Conservation (phyloP, 2,888 invertebrate genomes). For the Loripinus fragilis region DNA sequence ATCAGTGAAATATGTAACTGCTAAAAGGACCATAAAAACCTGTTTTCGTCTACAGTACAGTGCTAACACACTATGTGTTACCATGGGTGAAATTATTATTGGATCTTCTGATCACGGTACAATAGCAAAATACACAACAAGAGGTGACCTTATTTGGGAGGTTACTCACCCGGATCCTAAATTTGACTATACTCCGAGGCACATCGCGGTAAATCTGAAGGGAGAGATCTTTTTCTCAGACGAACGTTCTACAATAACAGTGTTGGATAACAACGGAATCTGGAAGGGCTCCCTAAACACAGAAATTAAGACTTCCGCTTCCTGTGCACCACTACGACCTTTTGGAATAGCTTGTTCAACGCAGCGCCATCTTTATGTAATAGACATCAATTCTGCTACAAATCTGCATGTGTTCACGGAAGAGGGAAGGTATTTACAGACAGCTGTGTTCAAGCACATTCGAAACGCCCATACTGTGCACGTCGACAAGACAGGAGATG, state of each 20-base stretch:
- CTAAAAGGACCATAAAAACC: slow-evolving; percentile 30
- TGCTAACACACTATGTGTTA: slow-evolving; percentile 42
- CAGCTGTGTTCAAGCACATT: slow-evolving; percentile 49
- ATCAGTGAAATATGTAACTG: slow-evolving; percentile 31
- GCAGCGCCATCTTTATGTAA: slow-evolving; percentile 48
- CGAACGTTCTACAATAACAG: slow-evolving; percentile 44
- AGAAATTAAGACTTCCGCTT: slow-evolving; percentile 39
- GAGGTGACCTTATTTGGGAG: slow-evolving; percentile 31
- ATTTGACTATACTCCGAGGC: slow-evolving; percentile 46
- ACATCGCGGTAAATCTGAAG: slow-evolving; percentile 39
- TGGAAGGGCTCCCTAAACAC: slow-evolving; percentile 47
- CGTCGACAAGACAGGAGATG: slow-evolving; percentile 47
- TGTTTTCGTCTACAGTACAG: slow-evolving; percentile 32
- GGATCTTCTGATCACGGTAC: slow-evolving; percentile 47
- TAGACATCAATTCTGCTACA: slow-evolving; percentile 41
- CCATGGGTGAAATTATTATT: slow-evolving; percentile 18
- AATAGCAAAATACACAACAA: slow-evolving; percentile 33
- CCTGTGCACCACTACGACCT: slow-evolving; percentile 41
- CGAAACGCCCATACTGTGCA: slow-evolving; percentile 43
- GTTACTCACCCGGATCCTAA: slow-evolving; percentile 47
- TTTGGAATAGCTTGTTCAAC: slow-evolving; percentile 47
- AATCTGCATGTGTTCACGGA: slow-evolving; percentile 52
- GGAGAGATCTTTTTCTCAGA: slow-evolving; percentile 57
- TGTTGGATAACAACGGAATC: slow-evolving; percentile 51
- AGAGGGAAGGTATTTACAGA: slow-evolving; percentile 50